phyloP scores from a whole-genome alignment of 1,140 invertebrate species.

The Drosophila bocqueti region DNA sequence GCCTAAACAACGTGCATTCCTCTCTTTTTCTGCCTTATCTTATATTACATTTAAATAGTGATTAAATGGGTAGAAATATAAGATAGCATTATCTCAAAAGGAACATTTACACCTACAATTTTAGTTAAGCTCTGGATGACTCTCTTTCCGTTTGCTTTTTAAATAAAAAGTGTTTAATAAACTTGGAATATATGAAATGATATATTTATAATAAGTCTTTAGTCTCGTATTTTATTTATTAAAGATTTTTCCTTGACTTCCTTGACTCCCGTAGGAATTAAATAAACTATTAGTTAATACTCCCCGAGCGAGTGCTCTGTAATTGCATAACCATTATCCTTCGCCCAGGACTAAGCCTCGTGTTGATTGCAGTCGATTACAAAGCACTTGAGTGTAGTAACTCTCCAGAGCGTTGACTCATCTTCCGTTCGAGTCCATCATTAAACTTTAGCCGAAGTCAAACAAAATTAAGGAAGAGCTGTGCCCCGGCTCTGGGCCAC shows the following conservation, averaged over 20 bases:
- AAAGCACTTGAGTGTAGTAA: slow-evolving; percentile 58
- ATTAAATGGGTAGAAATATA: background rate
- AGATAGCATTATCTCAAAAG: background rate
- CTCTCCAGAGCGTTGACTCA: slow-evolving; percentile 35
- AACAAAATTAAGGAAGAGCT: slow-evolving; percentile 77
- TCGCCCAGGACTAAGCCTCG: slow-evolving; percentile 32
- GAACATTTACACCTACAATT: background rate
- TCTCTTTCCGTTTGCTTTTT: background rate
- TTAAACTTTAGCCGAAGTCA: slow-evolving; percentile 78
- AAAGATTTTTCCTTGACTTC: background rate
- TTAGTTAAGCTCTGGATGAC: background rate
- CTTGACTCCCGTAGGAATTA: background rate
- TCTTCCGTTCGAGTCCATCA: slow-evolving; percentile 58
- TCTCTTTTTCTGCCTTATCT: background rate
- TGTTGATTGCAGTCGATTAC: slow-evolving; percentile 77
- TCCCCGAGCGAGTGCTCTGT: slow-evolving; percentile 5
- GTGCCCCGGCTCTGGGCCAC: slow-evolving; percentile 57
- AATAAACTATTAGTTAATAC: slow-evolving; percentile 28
- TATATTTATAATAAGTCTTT: background rate
- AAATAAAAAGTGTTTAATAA: too few relatives aligned
- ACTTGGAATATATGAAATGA: background rate
- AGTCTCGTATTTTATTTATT: background rate
- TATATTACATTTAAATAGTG: background rate
- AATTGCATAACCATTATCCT: slow-evolving; percentile 28
- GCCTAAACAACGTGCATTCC: background rate